These are phyloP conservation scores for Pagetopsis macropterus DNA, from an alignment of 2,797 vertebrate species.

Conservation along the genomic window DNA sequence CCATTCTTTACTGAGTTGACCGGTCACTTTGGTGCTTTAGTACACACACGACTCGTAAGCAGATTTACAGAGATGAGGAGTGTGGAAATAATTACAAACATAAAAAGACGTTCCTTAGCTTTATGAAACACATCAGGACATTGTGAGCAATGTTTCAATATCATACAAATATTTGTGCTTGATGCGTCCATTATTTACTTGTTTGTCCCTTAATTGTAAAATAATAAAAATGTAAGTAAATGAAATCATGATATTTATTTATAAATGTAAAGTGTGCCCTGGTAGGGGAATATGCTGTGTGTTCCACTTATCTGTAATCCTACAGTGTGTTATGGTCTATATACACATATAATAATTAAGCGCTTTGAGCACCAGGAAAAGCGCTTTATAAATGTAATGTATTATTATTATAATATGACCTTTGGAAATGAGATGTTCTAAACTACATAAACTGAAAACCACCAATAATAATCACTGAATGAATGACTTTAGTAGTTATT, in stretches of 20 bases:
- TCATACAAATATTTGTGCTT: neutral
- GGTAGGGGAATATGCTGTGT: neutral
- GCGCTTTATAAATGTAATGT: too few relatives aligned
- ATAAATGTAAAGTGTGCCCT: neutral
- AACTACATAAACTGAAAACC: slow-evolving; percentile 22
- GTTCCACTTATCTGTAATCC: neutral
- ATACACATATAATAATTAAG: neutral
- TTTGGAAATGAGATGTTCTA: neutral
- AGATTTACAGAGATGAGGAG: neutral
- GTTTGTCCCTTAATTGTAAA: neutral
- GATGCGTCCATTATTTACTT: neutral
- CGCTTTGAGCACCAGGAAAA: too few relatives aligned
- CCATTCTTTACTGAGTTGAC: slow-evolving; percentile 3
- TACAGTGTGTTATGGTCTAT: neutral
- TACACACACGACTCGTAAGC: neutral
- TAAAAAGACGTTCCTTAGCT: neutral
- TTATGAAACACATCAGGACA: slow-evolving; percentile 6
- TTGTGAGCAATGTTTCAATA: slow-evolving; percentile 3
- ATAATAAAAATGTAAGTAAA: too few relatives aligned
- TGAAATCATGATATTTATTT: neutral
- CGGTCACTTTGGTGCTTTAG: slow-evolving; percentile 18
- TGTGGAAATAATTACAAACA: neutral
- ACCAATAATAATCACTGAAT: slow-evolving; percentile 26
- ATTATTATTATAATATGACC: neutral
- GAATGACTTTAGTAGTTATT: slow-evolving; percentile 28